phyloP scores from a whole-genome alignment of 1,140 invertebrate genomes.

The Nymphalis io region DNA sequence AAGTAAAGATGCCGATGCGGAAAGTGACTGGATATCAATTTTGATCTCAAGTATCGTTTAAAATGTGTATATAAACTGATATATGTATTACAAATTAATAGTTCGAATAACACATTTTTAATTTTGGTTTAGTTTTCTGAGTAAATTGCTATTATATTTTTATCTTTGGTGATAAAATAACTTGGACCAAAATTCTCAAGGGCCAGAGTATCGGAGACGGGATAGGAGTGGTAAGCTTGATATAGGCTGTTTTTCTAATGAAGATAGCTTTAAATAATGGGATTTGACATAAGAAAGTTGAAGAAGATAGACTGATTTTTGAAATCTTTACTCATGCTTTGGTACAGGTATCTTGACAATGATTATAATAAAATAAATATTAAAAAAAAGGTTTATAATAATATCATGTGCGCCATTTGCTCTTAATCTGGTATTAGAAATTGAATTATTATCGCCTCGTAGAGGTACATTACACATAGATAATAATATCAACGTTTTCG shows the following conservation, averaged over 20 bases:
- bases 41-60: constrained; percentile 35
- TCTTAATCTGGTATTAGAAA: constrained; percentile 22
- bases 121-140: constrained; percentile 17
- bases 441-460: constrained; percentile 20
- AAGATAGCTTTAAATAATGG: constrained; percentile 74
- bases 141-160: constrained; percentile 20
- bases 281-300: constrained; percentile 63
- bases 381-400: constrained; percentile 26
- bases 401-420: constrained; percentile 27
- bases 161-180: constrained; percentile 51
- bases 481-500: constrained; percentile 27
- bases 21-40: constrained; percentile 33
- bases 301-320: constrained; percentile 76
- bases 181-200: constrained; percentile 67
- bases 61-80: constrained; percentile 33
- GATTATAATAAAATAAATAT: constrained; percentile 42
- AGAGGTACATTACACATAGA: constrained; percentile 22
- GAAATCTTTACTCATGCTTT: constrained; percentile 72
- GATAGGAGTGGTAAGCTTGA: constrained; percentile 47
- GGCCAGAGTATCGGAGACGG: constrained; percentile 54
- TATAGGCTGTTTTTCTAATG: constrained; percentile 58
- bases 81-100: constrained; percentile 25
- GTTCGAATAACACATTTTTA: constrained; percentile 15
- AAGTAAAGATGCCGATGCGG: constrained; percentile 1
- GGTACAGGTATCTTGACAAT: constrained; percentile 74